phyloP scores from a whole-genome alignment of 2,797 vertebrate species.

The Ctenochaetus hawaiiensis region DNA sequence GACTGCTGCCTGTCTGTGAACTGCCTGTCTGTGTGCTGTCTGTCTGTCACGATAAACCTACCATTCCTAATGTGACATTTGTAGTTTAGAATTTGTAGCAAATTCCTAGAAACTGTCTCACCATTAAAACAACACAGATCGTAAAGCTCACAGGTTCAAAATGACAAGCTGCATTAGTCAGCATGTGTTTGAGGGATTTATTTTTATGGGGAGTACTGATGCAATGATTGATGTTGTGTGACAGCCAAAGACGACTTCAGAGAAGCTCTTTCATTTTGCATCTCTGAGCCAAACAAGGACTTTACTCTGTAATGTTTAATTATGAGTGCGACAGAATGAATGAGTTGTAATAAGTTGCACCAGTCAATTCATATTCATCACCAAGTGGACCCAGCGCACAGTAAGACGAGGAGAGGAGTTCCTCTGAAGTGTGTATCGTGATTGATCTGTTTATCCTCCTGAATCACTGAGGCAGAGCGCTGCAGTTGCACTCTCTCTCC shows the following conservation, averaged over 20 bases:
- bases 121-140: constrained; percentile 16
- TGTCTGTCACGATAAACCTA: constrained; percentile 15
- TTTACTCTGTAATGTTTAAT: constrained; percentile 19
- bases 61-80: constrained; percentile 13
- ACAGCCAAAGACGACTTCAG: constrained; percentile 37
- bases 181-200: constrained; percentile 45
- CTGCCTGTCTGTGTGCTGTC: constrained; percentile 33
- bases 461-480: constrained; percentile 65
- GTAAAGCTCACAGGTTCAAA: constrained; percentile 38
- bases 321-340: constrained; percentile 29
- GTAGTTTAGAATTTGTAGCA: constrained; percentile 6
- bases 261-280: neutral
- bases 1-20: constrained; percentile 55
- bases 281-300: neutral
- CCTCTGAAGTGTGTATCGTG: constrained; percentile 64
- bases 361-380: constrained; percentile 62
- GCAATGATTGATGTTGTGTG: constrained; percentile 59
- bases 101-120: neutral
- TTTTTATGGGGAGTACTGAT: constrained; percentile 42
- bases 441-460: constrained; percentile 81
- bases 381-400: constrained; percentile 37
- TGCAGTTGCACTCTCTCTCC: constrained; percentile 51
- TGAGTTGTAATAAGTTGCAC: constrained; percentile 25
- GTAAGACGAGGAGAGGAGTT: constrained; percentile 56
- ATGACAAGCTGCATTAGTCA: constrained; percentile 48